These are phyloP conservation scores for Candoia aspera DNA, from an alignment of 2,113 vertebrate genomes.

Conservation along the genomic window DNA sequence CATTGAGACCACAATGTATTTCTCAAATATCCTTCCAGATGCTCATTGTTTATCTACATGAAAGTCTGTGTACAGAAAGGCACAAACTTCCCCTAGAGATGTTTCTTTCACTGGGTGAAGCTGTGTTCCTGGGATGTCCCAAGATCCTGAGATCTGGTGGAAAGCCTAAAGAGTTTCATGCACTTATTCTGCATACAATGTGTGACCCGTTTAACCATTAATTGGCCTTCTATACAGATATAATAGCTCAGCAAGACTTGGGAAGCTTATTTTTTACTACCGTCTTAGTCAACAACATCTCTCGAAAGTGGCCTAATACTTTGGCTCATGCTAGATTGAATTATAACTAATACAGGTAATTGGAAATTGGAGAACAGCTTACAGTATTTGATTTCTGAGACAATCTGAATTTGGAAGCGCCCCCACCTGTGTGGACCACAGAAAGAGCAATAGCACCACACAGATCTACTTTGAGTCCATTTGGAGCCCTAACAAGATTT, in stretches of 20 bases:
- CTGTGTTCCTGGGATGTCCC: not conserved
- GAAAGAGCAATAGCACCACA: not conserved
- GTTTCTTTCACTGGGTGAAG: not conserved
- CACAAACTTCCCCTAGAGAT: not conserved
- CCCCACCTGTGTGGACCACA: not conserved
- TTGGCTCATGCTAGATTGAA: not conserved
- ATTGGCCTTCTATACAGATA: not conserved
- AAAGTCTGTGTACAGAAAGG: not conserved
- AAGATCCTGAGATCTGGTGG: not conserved
- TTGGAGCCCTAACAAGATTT: not conserved
- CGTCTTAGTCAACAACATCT: not conserved
- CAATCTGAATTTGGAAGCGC: not conserved
- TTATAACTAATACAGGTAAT: not conserved
- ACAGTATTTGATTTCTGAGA: not conserved
- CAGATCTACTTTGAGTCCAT: not conserved
- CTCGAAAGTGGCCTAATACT: not conserved
- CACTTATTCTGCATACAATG: not conserved
- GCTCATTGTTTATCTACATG: not conserved
- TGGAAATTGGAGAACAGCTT: not conserved
- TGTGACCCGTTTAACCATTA: not conserved
- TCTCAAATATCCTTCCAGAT: not conserved
- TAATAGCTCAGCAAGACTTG: not conserved
- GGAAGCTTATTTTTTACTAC: not conserved
- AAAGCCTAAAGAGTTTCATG: not conserved
- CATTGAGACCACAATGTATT: not conserved